Conservation (phyloP, 2,888 invertebrate genomes). For the Mimachlamys varia region DNA sequence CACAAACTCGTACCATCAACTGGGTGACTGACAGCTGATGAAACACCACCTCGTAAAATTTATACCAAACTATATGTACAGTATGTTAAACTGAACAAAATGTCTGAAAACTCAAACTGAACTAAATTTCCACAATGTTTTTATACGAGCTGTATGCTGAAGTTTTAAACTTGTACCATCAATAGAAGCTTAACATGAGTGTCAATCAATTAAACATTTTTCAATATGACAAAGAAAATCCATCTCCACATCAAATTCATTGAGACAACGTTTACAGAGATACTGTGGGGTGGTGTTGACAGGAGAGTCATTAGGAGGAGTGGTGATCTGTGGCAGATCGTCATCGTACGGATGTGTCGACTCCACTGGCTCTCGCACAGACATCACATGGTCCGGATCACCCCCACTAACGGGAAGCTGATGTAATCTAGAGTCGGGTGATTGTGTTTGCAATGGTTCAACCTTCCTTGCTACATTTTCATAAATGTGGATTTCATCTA, state of each 20-base stretch:
- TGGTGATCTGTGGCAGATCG: background rate
- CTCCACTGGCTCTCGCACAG: background rate
- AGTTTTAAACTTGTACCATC: too few species aligned
- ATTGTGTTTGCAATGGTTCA: background rate
- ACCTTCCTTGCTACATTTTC: background rate
- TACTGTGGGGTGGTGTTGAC: background rate
- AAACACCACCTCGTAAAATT: too few species aligned
- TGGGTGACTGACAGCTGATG: too few species aligned
- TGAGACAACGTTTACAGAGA: background rate
- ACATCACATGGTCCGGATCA: background rate
- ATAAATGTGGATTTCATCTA: conserved; percentile 17
- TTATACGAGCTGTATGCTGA: too few species aligned
- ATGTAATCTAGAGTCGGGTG: background rate
- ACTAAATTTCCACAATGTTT: too few species aligned
- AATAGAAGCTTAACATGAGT: too few species aligned
- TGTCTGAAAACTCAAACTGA: too few species aligned
- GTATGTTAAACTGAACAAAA: too few species aligned
- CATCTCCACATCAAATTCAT: conserved; percentile 5
- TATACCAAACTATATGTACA: too few species aligned
- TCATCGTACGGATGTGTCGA: conserved; percentile 15
- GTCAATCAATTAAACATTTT: conserved; percentile 20
- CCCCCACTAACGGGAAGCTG: background rate
- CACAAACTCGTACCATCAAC: too few species aligned
- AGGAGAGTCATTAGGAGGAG: background rate
- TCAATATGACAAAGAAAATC: conserved; percentile 29